A percentile compares a stretch with the other conserved stretches of the same genome.
Evolutionary conservation across 2,888 invertebrate genomes (phyloP).

Genomic region (Drosophila basisetae): DNA sequence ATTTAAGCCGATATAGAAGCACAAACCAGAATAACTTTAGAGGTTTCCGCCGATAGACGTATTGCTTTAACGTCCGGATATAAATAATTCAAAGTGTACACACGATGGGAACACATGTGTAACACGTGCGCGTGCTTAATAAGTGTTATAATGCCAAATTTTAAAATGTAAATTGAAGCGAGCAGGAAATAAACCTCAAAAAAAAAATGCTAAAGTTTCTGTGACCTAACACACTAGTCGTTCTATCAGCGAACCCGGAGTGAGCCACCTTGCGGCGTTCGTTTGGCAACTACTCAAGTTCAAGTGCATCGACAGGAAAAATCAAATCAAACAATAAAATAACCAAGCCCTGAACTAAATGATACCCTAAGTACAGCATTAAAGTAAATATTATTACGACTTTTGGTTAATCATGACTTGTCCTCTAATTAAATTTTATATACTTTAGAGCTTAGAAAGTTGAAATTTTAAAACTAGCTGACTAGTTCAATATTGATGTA

Average conservation of each 20-base stretch:
- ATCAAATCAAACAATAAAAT: not conserved
- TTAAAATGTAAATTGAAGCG: constrained; percentile 1
- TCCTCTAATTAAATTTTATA: too few relatives aligned
- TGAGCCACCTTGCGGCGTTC: not conserved
- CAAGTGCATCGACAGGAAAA: constrained; percentile 16
- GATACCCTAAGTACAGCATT: not conserved
- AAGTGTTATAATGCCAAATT: constrained; percentile 5
- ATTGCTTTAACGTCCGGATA: constrained; percentile 4
- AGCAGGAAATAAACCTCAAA: not conserved
- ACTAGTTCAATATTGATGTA: not conserved
- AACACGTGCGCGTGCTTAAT: not conserved
- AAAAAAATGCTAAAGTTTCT: constrained; percentile 19
- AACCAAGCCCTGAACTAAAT: not conserved
- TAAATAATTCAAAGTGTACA: constrained; percentile 13
- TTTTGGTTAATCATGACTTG: not conserved
- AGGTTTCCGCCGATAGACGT: constrained; percentile 32
- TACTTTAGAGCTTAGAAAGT: too few relatives aligned
- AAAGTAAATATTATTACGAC: not conserved
- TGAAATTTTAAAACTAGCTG: not conserved
- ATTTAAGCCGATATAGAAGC: constrained; percentile 43
- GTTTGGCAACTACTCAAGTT: constrained; percentile 10
- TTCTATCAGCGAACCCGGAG: constrained; percentile 1
- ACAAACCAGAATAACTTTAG: constrained; percentile 18
- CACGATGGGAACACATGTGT: not conserved
- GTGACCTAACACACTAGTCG: constrained; percentile 5